Conservation (phyloP, 2,888 invertebrate species). For the Pristionchus mayeri region DNA sequence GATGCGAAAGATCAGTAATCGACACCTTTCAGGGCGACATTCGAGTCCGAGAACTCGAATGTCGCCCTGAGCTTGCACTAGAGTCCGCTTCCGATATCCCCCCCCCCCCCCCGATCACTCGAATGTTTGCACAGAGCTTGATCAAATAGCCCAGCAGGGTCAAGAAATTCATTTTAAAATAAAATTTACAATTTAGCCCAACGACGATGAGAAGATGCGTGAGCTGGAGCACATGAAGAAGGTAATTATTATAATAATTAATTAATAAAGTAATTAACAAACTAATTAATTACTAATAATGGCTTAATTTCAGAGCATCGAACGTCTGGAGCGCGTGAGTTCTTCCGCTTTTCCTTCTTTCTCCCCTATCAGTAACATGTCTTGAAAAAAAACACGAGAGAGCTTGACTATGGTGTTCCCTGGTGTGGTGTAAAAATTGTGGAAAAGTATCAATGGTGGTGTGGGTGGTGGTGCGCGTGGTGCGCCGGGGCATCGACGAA, state of each 20-base stretch:
- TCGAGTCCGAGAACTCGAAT: too few relatives aligned
- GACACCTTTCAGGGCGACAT: too few relatives aligned
- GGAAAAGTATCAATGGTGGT: conserved; percentile 31
- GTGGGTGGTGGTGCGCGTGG: conserved; percentile 45
- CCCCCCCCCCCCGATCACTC: too few relatives aligned
- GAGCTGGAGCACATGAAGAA: conserved; percentile 73
- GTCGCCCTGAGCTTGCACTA: too few relatives aligned
- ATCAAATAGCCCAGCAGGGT: too few relatives aligned
- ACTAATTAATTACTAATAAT: neutral
- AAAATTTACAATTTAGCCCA: conserved; percentile 52
- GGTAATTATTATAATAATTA: conserved; percentile 41
- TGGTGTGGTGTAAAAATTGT: neutral
- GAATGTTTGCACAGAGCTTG: too few relatives aligned
- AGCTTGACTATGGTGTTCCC: conserved; percentile 25
- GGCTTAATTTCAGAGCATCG: conserved; percentile 66
- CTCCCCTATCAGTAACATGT: conserved; percentile 19
- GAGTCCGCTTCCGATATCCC: too few relatives aligned
- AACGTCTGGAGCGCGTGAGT: conserved; percentile 73
- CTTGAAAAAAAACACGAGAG: neutral
- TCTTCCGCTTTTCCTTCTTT: conserved; percentile 4
- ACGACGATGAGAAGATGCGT: conserved; percentile 69
- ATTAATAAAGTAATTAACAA: neutral
- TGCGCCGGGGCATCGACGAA: neutral
- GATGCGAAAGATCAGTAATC: too few relatives aligned
- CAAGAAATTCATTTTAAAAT: neutral